Base-by-base conservation (phyloP, 2,113 vertebrate genomes). In the Pongo pygmaeus region DNA sequence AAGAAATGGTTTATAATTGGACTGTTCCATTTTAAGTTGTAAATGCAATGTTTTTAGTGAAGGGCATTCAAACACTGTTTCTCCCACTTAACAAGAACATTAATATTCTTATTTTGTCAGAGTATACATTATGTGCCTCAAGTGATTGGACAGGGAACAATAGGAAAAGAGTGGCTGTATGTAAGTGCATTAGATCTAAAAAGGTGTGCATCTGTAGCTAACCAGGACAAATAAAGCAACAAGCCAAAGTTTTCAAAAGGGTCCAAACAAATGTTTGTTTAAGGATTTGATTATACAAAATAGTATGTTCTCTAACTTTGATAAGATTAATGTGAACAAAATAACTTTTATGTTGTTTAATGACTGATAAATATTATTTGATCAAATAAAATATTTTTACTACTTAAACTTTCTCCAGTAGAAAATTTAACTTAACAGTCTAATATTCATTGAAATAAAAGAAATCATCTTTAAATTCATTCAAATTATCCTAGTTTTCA, bases 331-430 rank as follows among this genome's bases (percentile, higher is more conserved):
- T 69, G 5, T 72, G 67, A 86, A 84, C 91, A 91, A 90, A 92
- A 84, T 78, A 57, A 48, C 1, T 81, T 48, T 83, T 38, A n/a
- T 38, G 12, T 35, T 79, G 70, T 52, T 52, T 67, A 35, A 32
- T 83, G 59, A 83, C 7, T 67, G 17, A 38, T 59, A 75, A 52
- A 2, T 20, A 83, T 69, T 27, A n/a, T 22, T 78, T 75, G 43
- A 79, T 86, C 43, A 85, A 23, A 57, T 67, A 57, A 92, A 92
- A 72, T 87, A 70, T 85, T 78, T 96, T 88, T 20, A 50, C 67
- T 83, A 83, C 55, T 93, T 83, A 23, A 67, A 74, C 14, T 78
- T 92, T 88, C n/a, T 81, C 4, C 50, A 77, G 4, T 86, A 27
- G 16, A 80, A 96, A 92, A 77, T 86, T 50, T 85, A 96, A 80